Conservation (phyloP, 1,140 invertebrate species). For the Capitella teleta region DNA sequence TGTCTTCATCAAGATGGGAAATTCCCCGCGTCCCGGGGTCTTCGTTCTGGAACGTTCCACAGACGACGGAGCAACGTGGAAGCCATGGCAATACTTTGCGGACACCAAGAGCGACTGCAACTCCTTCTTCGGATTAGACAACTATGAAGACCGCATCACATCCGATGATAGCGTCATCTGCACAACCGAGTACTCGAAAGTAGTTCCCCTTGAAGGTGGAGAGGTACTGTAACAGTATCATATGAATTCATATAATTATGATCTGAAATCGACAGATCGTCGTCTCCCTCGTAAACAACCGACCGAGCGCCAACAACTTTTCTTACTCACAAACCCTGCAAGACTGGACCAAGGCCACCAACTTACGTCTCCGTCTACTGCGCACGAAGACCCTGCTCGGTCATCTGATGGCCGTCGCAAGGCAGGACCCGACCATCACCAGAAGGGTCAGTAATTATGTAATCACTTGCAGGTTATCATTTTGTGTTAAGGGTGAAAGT, state of each 20-base stretch:
- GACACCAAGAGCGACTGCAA: slow-evolving; percentile 62
- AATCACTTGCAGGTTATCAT: too few relatives aligned
- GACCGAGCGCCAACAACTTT: slow-evolving; percentile 86
- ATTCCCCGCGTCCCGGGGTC: slow-evolving; percentile 88
- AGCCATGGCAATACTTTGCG: slow-evolving; percentile 96
- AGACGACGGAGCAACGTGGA: slow-evolving; percentile 85
- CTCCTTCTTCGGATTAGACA: slow-evolving; percentile 28
- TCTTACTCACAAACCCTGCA: slow-evolving; percentile 84
- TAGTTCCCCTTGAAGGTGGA: slow-evolving; percentile 90
- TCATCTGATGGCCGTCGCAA: slow-evolving; percentile 87
- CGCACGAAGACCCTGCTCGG: slow-evolving; percentile 90
- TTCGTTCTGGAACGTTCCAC: slow-evolving; percentile 91
- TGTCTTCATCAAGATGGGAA: slow-evolving; percentile 93
- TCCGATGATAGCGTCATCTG: slow-evolving; percentile 89
- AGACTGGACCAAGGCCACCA: slow-evolving; percentile 95
- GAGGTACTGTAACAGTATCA: too few relatives aligned
- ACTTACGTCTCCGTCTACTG: slow-evolving; percentile 70
- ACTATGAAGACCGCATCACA: slow-evolving; percentile 55
- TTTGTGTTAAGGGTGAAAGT: too few relatives aligned
- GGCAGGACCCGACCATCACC: slow-evolving; percentile 91
- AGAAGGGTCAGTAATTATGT: slow-evolving; percentile 78
- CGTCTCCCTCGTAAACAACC: slow-evolving; percentile 82
- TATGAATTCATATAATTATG: too few relatives aligned
- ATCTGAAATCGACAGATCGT: too few relatives aligned
- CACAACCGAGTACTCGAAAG: slow-evolving; percentile 86